phyloP scores from a whole-genome alignment of 2,888 invertebrate species.

The Zootermopsis nevadensis region DNA sequence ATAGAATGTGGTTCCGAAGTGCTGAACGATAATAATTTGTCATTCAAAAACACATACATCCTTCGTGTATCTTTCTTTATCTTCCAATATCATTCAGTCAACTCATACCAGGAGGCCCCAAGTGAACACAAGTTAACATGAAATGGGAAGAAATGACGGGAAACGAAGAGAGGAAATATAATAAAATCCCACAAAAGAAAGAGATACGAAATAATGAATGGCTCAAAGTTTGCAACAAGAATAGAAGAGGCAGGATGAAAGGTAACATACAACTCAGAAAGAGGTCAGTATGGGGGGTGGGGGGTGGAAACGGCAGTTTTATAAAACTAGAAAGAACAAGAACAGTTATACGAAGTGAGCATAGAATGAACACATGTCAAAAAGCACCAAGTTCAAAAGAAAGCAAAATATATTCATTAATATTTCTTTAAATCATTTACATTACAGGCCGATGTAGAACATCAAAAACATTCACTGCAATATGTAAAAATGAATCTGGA shows the following conservation, averaged over 20 bases:
- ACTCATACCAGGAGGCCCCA: not conserved
- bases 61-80: not conserved
- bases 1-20: not conserved
- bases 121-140: not conserved
- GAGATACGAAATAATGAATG: not conserved
- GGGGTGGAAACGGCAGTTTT: too few relatives aligned
- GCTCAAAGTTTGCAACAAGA: not conserved
- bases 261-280: not conserved
- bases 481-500: too few relatives aligned
- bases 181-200: not conserved
- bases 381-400: too few relatives aligned
- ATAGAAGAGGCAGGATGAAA: not conserved
- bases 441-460: too few relatives aligned
- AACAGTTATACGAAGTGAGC: too few relatives aligned
- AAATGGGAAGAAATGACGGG: not conserved
- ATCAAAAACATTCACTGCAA: too few relatives aligned
- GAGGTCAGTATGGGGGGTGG: too few relatives aligned
- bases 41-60: not conserved
- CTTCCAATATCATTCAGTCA: too few relatives aligned
- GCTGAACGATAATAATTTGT: not conserved
- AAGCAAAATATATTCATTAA: too few relatives aligned
- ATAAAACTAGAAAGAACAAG: too few relatives aligned
- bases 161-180: not conserved
- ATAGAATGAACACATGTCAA: too few relatives aligned
- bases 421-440: too few relatives aligned